Evolutionary conservation across 2,113 vertebrate genomes (phyloP).

Genomic region (Okapia johnstoni): DNA sequence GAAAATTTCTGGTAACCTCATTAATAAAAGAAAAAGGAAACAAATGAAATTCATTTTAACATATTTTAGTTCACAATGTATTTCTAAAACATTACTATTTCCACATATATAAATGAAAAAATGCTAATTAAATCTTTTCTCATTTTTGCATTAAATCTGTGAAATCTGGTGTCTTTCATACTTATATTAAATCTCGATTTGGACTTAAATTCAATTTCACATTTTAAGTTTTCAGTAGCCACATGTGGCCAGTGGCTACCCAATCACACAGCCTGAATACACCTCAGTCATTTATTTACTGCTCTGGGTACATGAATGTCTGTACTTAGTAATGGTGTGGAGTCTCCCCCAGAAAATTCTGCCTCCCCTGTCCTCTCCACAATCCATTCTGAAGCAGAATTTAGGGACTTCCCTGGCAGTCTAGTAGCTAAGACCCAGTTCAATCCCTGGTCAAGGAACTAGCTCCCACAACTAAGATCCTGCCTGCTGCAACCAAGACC

Average conservation of each 20-base stretch:
- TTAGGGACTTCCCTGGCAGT: not conserved
- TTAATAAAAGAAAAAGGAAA: not conserved
- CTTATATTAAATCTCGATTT: not conserved
- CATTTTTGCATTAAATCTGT: not conserved
- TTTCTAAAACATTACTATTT: not conserved
- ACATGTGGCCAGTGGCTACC: not conserved
- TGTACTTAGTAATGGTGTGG: not conserved
- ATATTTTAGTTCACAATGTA: not conserved
- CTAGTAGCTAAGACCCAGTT: not conserved
- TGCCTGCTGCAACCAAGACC: not conserved
- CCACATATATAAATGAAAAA: not conserved
- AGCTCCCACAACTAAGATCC: not conserved
- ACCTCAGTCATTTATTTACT: not conserved
- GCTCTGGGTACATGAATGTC: not conserved
- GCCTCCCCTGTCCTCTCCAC: not conserved
- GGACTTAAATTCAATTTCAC: not conserved
- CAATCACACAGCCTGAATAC: not conserved
- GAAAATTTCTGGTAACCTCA: not conserved
- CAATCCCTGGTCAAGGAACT: not conserved
- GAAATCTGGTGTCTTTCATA: not conserved
- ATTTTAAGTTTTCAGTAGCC: not conserved
- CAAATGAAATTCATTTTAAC: conserved; percentile 1
- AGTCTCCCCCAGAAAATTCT: not conserved
- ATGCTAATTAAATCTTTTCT: not conserved
- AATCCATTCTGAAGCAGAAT: not conserved